A percentile compares a stretch with the other conserved stretches of the same genome.
Conservation (phyloP, 2,797 vertebrate genomes). For the Scomberomorus guttatus region DNA sequence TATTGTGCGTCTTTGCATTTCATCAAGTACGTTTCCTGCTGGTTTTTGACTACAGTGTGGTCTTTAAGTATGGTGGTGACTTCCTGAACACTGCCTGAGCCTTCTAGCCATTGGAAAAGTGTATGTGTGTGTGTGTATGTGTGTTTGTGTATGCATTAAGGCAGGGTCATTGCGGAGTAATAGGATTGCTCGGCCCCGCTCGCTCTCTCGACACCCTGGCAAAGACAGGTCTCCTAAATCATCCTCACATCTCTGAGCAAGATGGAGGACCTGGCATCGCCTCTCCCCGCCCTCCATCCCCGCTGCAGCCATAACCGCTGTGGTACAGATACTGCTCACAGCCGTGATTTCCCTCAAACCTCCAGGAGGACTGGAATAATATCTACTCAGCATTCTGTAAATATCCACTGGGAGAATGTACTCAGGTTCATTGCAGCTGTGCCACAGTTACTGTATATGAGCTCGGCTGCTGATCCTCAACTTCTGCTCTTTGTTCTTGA, state of each 20-base stretch:
- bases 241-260: conserved; percentile 78
- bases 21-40: conserved; percentile 3
- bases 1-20: background rate
- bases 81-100: conserved; percentile 27
- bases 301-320: conserved; percentile 19
- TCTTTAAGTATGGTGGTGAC: conserved; percentile 38
- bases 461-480: conserved; percentile 45
- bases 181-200: conserved; percentile 76
- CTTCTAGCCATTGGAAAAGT: conserved; percentile 7
- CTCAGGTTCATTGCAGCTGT: conserved; percentile 55
- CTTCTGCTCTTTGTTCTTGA: conserved; percentile 56
- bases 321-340: conserved; percentile 45
- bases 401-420: conserved; percentile 64
- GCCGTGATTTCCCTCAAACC: conserved; percentile 62
- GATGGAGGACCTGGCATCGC: conserved; percentile 72
- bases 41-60: conserved; percentile 47
- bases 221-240: conserved; percentile 80
- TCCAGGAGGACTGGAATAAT: conserved; percentile 67
- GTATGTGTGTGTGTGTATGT: conserved; percentile 24
- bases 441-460: conserved; percentile 35
- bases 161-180: conserved; percentile 79
- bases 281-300: conserved; percentile 53
- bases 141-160: conserved; percentile 38
- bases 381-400: conserved; percentile 78
- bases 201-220: conserved; percentile 67